These are phyloP conservation scores for Aproaerema taeniolella DNA, from an alignment of 2,888 invertebrate genomes.

Conservation along the genomic window DNA sequence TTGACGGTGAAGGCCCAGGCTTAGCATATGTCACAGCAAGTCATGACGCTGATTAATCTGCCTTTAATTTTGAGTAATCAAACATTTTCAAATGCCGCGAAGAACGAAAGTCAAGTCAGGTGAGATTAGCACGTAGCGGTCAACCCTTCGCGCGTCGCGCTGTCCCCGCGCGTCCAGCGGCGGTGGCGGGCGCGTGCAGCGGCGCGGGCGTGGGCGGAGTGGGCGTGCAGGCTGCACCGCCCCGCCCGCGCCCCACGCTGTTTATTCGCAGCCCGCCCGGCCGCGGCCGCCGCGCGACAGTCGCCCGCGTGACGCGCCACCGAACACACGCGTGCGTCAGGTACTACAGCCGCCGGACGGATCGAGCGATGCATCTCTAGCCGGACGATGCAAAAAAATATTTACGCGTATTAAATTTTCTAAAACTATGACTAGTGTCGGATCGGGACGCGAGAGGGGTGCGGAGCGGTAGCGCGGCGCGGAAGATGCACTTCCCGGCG, in stretches of 20 bases:
- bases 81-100: too few species aligned
- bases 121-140: background rate
- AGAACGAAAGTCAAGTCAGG: too few species aligned
- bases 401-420: constrained; percentile 22
- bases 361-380: constrained; percentile 65
- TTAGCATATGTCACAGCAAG: too few species aligned
- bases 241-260: constrained; percentile 47
- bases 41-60: too few species aligned
- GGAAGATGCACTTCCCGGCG: constrained; percentile 68
- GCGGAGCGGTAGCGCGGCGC: constrained; percentile 43
- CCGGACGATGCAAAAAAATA: constrained; percentile 55
- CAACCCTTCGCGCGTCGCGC: background rate
- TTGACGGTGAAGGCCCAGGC: too few species aligned
- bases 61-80: too few species aligned
- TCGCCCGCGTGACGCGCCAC: constrained; percentile 72
- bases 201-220: constrained; percentile 29
- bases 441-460: constrained; percentile 24
- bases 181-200: constrained; percentile 23
- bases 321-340: constrained; percentile 61
- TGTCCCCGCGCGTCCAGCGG: constrained; percentile 10
- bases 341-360: constrained; percentile 41
- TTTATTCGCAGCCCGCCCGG: constrained; percentile 69
- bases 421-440: constrained; percentile 17
- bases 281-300: constrained; percentile 52
- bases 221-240: constrained; percentile 68